Percentiles rank a stretch among this genome's conserved stretches.
phyloP scores from a whole-genome alignment of 2,797 vertebrate genomes.

The Pogoniulus pusillus region DNA sequence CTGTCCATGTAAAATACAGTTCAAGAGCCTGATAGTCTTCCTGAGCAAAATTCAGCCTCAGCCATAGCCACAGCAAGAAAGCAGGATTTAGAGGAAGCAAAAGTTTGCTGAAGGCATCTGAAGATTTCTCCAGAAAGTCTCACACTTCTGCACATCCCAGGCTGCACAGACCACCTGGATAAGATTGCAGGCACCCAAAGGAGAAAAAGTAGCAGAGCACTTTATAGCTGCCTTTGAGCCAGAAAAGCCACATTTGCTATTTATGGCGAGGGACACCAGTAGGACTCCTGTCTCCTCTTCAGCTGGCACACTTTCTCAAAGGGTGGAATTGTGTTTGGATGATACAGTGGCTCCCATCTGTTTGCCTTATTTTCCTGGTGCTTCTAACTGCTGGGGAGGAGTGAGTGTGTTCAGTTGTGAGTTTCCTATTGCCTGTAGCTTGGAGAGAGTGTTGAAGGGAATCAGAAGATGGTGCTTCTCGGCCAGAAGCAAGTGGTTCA shows the following conservation, averaged over 20 bases:
- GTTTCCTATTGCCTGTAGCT: background rate
- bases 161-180: background rate
- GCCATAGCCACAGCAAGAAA: background rate
- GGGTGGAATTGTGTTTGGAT: conserved; percentile 48
- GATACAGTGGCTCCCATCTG: conserved; percentile 56
- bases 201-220: background rate
- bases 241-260: conserved; percentile 1
- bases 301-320: conserved; percentile 15
- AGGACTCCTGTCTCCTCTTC: conserved; percentile 24
- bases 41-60: background rate
- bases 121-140: background rate
- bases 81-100: background rate
- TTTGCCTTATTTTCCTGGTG: conserved; percentile 30
- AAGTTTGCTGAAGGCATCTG: background rate
- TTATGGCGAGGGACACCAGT: background rate
- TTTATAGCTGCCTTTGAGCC: background rate
- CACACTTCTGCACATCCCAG: background rate
- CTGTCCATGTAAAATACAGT: background rate
- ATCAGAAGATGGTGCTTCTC: background rate
- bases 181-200: background rate
- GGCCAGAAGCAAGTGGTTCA: background rate
- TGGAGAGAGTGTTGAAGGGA: background rate
- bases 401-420: conserved; percentile 14
- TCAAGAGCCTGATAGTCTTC: background rate
- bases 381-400: conserved; percentile 38